Percentiles rank a stretch among this genome's conserved stretches.
These are phyloP conservation scores for Drosophila murphyi DNA, from an alignment of 1,140 invertebrate genomes.

Conservation along the genomic window DNA sequence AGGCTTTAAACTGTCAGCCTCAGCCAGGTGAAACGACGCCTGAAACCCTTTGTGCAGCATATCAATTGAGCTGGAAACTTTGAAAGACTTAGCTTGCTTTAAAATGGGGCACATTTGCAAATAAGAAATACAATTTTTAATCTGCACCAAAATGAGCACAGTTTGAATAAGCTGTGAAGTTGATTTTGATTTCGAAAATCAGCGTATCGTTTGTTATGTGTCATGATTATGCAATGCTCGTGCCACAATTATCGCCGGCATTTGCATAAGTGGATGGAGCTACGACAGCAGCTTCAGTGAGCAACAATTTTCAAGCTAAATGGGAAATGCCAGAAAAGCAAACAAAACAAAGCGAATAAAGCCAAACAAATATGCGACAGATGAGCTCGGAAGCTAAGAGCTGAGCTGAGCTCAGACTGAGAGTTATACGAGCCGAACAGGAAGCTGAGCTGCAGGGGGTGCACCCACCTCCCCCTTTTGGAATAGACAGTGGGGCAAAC, in stretches of 20 bases:
- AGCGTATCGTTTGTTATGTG: conserved; percentile 66
- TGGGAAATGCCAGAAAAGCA: conserved; percentile 32
- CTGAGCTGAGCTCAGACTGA: neutral
- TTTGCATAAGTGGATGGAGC: conserved; percentile 70
- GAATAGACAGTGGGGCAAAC: conserved; percentile 31
- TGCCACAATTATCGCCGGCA: conserved; percentile 75
- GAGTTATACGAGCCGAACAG: conserved; percentile 47
- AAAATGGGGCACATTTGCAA: neutral
- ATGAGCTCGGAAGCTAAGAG: conserved; percentile 16
- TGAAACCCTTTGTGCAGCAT: conserved; percentile 1
- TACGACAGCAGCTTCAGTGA: conserved; percentile 44
- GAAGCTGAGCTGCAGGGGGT: conserved; percentile 57
- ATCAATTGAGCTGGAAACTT: conserved; percentile 7
- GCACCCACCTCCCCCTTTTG: conserved; percentile 11
- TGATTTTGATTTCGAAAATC: conserved; percentile 61
- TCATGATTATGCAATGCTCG: conserved; percentile 81
- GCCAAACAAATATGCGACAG: too few species aligned
- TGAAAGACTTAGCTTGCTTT: neutral
- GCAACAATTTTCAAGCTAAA: conserved; percentile 67
- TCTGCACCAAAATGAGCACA: neutral
- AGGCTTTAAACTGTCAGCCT: neutral
- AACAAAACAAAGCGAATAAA: conserved; percentile 29
- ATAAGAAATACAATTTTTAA: neutral
- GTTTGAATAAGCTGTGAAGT: conserved; percentile 69
- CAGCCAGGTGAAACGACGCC: neutral